Conservation (phyloP, 2,888 invertebrate species). For the Ochlodes sylvanus region DNA sequence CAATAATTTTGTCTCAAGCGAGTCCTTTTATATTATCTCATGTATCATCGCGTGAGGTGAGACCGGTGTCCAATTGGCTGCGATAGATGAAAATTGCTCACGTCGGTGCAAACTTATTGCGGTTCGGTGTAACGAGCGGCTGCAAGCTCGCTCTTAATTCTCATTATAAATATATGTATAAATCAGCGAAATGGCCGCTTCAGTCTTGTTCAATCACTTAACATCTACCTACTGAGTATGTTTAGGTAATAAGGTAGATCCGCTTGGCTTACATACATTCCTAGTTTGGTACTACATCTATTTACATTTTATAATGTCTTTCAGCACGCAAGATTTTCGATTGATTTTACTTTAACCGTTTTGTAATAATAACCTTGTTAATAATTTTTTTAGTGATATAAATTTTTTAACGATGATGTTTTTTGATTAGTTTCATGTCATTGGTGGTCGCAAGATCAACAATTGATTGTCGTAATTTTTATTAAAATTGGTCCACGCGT, state of each 20-base stretch:
- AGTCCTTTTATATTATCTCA: too few species aligned
- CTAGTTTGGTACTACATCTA: not conserved
- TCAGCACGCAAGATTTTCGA: not conserved
- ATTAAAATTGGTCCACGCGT: too few species aligned
- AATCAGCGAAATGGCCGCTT: conserved; percentile 31
- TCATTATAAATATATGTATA: conserved; percentile 37
- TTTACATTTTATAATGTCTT: not conserved
- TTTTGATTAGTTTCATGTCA: too few species aligned
- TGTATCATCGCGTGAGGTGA: not conserved
- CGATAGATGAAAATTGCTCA: conserved; percentile 35
- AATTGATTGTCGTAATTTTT: too few species aligned
- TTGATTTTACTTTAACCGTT: too few species aligned
- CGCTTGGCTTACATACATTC: not conserved
- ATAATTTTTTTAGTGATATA: too few species aligned
- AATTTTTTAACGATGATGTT: too few species aligned
- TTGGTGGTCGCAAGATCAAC: too few species aligned
- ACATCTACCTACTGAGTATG: conserved; percentile 3
- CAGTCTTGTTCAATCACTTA: conserved; percentile 35
- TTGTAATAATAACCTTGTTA: too few species aligned
- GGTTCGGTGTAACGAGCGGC: conserved; percentile 31
- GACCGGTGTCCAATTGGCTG: not conserved
- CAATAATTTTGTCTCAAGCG: too few species aligned
- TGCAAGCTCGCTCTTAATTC: conserved; percentile 29
- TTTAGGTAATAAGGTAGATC: conserved; percentile 1
- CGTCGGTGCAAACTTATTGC: conserved; percentile 35